Conservation (phyloP, 1,140 invertebrate species). For the Zaprionus africanus region DNA sequence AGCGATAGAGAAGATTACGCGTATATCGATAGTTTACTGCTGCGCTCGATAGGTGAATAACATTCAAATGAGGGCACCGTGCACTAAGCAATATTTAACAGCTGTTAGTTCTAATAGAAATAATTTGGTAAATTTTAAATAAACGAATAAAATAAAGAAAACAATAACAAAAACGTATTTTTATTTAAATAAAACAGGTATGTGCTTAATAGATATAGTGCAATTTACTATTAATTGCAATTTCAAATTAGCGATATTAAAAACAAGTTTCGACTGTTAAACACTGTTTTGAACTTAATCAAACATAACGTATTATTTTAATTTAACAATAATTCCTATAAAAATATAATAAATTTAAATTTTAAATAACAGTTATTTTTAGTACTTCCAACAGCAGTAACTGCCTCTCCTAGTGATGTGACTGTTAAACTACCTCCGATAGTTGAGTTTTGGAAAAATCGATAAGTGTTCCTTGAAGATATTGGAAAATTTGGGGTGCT, state of each 20-base stretch:
- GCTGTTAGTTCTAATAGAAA: neutral
- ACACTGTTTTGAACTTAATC: too few species aligned
- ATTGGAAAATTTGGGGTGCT: slow-evolving; percentile 45
- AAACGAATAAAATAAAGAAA: neutral
- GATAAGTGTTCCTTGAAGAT: slow-evolving; percentile 29
- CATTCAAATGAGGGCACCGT: neutral
- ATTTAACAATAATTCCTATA: too few species aligned
- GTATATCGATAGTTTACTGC: slow-evolving; percentile 18
- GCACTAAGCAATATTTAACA: neutral
- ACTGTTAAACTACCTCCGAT: slow-evolving; percentile 1
- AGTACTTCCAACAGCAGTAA: neutral
- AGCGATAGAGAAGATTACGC: neutral
- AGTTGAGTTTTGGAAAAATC: neutral
- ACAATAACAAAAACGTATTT: too few species aligned
- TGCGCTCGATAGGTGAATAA: slow-evolving; percentile 1
- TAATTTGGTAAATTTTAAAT: neutral
- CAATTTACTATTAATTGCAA: too few species aligned
- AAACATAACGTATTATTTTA: too few species aligned
- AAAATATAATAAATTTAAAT: too few species aligned
- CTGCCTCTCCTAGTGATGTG: neutral
- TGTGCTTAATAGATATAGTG: too few species aligned
- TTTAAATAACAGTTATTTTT: neutral
- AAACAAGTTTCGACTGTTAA: too few species aligned
- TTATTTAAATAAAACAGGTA: too few species aligned
- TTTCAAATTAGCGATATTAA: too few species aligned